These are phyloP conservation scores for Habropoda laboriosa DNA, from an alignment of 1,140 invertebrate genomes.

Conservation along the genomic window DNA sequence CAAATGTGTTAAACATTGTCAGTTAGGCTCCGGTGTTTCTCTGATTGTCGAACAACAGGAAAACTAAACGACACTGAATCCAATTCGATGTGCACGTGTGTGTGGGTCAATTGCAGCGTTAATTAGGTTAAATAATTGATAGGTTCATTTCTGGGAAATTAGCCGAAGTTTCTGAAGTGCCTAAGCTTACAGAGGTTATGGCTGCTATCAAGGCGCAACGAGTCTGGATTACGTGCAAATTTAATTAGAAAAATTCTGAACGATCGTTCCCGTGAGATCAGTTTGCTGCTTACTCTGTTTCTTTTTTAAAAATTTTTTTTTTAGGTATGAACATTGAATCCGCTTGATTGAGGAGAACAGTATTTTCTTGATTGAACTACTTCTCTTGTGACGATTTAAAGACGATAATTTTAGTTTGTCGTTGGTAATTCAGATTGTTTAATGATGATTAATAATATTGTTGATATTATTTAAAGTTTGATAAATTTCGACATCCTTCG, in stretches of 20 bases:
- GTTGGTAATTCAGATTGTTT: too few relatives aligned
- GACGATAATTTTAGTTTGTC: too few relatives aligned
- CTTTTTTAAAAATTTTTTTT: too few relatives aligned
- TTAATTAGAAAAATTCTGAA: constrained; percentile 14
- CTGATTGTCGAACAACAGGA: too few relatives aligned
- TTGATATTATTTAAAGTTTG: neutral
- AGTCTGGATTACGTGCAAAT: neutral
- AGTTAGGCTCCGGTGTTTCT: too few relatives aligned
- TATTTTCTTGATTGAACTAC: too few relatives aligned
- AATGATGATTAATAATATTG: neutral
- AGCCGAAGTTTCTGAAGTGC: too few relatives aligned
- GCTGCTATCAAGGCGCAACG: neutral
- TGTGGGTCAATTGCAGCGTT: neutral
- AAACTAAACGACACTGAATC: neutral
- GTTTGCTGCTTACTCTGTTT: neutral
- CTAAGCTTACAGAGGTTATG: neutral
- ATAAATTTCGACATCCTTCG: neutral
- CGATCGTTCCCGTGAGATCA: neutral
- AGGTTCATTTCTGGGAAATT: neutral
- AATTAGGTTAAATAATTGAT: constrained; percentile 1
- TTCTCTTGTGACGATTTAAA: too few relatives aligned
- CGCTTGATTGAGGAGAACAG: neutral
- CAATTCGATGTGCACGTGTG: neutral
- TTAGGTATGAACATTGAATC: neutral
- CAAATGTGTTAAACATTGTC: too few relatives aligned